A percentile compares a stretch with the other conserved stretches of the same genome.
Evolutionary conservation across 2,113 vertebrate genomes (phyloP).

Genomic region (Puffinus mauretanicus): DNA sequence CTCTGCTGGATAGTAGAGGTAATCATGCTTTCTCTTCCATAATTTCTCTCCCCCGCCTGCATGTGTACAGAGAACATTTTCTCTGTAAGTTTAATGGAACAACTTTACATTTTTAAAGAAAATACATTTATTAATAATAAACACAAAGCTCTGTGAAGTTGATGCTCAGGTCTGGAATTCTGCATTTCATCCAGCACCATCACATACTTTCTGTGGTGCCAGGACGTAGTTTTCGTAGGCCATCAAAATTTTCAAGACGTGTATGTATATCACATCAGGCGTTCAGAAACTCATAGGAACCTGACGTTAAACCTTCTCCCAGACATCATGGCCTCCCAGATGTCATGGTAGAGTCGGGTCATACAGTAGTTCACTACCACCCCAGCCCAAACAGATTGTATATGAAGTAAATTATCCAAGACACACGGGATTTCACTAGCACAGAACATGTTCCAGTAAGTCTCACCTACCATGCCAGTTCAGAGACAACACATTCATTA

Average conservation of each 20-base stretch:
- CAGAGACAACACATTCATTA: neutral
- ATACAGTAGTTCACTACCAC: neutral
- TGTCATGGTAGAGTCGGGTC: neutral
- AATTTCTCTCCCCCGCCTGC: neutral
- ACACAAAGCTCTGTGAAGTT: neutral
- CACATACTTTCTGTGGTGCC: rapidly evolving
- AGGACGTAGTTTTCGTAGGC: neutral
- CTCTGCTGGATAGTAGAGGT: neutral
- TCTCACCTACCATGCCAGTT: neutral
- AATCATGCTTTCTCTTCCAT: neutral
- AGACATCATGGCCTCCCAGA: neutral
- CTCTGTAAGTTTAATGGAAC: neutral
- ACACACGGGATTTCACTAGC: neutral
- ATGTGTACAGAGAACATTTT: neutral
- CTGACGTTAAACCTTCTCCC: neutral
- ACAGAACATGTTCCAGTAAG: neutral
- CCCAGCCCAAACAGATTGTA: neutral
- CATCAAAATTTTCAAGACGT: neutral
- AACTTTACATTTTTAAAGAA: neutral
- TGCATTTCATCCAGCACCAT: neutral
- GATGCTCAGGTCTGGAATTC: neutral
- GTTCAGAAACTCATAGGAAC: neutral
- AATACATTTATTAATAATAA: neutral
- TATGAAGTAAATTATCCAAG: neutral
- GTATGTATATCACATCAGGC: no score